Evolutionary conservation across 2,888 invertebrate species (phyloP), one percentile per base, ranked within the genome.

Genomic region (Pristionchus exspectatus): DNA sequence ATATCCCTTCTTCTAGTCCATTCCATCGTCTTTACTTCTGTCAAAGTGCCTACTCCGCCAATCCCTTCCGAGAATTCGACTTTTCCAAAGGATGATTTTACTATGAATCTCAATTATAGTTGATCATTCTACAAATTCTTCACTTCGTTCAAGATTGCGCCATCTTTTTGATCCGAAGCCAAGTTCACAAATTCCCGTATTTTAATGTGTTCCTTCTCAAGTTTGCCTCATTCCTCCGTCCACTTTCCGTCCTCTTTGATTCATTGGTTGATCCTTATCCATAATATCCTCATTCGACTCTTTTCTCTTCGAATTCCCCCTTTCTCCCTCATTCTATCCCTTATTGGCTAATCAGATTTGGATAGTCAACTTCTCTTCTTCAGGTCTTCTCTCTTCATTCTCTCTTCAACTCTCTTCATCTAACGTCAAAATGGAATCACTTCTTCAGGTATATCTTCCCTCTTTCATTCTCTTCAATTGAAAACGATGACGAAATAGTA

Each of bases 311-410:
- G n/a, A 2, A 24, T 81, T 9, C 12, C 54, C 50, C 27, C 50
- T 54, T n/a, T n/a, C 50, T 24, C 24, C 50, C 81, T 50, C 50
- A 16, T 50, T 18, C 33, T 69, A 30, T 77, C 74, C 33, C 74
- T 77, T 77, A 77, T 77, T 77, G 50, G 81, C 50, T 81, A 81
- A 81, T 81, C 81, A 81, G 54, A 81, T 81, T 81, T 81, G 81
- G 50, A 81, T 81, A 21, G 44, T 24, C 81, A 81, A 81, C 50
- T 81, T 81, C 50, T 81, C 54, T 81, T 81, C 81, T 81, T 81
- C 81, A 81, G 81, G 81, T 81, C 50, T 77, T 77, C 77, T 72
- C 72, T 44, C n/a, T 27, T 63, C 44, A 21, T 63, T n/a, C 63
- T 54, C 50, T 50, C 44, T 54, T 77, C 81, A n/a, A 10, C n/a